Evolutionary conservation across 2,797 vertebrate genomes (phyloP), one percentile per base, ranked within the genome.

Genomic region (Anguilla pacifica): DNA sequence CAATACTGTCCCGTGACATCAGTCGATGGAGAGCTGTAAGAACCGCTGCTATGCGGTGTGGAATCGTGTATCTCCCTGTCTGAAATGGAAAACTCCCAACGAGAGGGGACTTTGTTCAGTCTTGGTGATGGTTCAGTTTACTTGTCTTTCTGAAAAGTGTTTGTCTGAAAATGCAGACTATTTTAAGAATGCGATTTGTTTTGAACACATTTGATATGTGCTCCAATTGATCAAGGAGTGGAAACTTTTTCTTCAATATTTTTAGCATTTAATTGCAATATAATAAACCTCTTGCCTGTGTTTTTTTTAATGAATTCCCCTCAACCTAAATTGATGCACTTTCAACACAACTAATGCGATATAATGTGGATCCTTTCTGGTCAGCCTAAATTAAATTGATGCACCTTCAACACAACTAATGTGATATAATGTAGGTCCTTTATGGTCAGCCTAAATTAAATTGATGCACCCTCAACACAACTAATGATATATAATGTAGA

Each of bases 141-240:
- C n/a, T 9, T 59, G 22, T 74, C 74, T 79, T 57, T n/a, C 55
- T 57, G 19, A 19, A 9, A 86, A 28, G 64, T 49, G 43, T 19
- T 6, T 19, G 28, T 59, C 1, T 28, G 5, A 7, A n/a, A 28
- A 25, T 83, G 19, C 46, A 3, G 53, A 22, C 22, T 53, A 11
- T 51, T 39, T 77, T 55, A 25, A 86, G 57, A 59, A 86, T 86
- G 74, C 19, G 59, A 61, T 61, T 61, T 61, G 15, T 22, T 61
- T 22, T 61, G 17, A 61, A 61, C 59, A 17, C 15, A 3, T 61
- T 61, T 61, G 0, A 22, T 61, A 61, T 61, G 17, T 61, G 19
- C 59, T 61, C 15, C 59, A 61, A 22, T 22, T 17, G 59, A 61
- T 17, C 59, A 55, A 4, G 19, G 19, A 19, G 19, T 43, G 39